Base-by-base conservation (phyloP, 2,797 vertebrate species). In the Sylvia borin region DNA sequence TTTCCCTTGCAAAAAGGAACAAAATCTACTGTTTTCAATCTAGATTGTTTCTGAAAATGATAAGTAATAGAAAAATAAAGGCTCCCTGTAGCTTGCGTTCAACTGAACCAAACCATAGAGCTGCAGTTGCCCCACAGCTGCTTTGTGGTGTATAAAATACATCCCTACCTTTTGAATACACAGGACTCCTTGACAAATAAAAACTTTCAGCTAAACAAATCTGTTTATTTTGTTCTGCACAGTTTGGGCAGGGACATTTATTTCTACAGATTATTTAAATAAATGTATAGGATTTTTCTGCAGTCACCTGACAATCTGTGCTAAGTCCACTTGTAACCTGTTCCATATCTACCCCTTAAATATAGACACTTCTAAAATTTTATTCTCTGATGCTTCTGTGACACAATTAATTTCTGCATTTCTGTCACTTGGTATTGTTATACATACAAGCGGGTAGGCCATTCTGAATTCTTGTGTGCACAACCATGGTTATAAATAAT, bases 31-130 rank as follows among this genome's bases (percentile, higher is more conserved):
- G 40, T 70, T 94, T 96, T 90, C 62, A 82, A 22, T 85, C 60
- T 61, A 61, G 66, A 55, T 84, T 85, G 34, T 84, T 93, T 88
- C 64, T 81, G 88, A 92, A 89, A 91, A 85, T 87, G 61, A 92
- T 66, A 92, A 82, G 85, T 79, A 87, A 72, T 86, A 84, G 61
- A 90, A 93, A 93, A 95, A 89, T 58, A 80, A 92, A 95, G 72
- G 34, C 34, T 95, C 19, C 73, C 31, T 7, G 6, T 91, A 78
- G 73, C 55, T 91, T 85, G 24, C 7, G 19, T 85, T 73, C 75
- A 92, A 3, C 4, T 0, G 2, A 84, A 85, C 67, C 68, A 89
- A 94, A 84, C 21, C 54, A n/a, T 8, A 74, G 68, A 82, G 54
- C 26, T 84, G 60, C 57, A 71, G 16, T 70, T 93, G 64, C 38